Conservation (phyloP, 1,140 invertebrate species). For the Pachyrhynchus sulphureomaculatus region DNA sequence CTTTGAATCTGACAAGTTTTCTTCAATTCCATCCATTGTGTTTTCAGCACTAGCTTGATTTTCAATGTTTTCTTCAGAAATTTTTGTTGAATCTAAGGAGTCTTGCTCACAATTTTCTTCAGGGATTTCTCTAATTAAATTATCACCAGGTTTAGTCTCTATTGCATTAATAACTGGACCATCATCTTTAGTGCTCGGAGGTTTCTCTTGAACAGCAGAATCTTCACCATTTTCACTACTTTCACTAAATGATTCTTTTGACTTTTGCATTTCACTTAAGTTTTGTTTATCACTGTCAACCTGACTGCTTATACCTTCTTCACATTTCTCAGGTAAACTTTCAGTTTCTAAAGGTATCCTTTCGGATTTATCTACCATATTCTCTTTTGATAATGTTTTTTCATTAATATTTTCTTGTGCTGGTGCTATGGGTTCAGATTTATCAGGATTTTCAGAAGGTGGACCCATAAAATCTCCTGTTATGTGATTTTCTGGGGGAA, state of each 20-base stretch:
- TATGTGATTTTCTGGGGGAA: slow-evolving; percentile 41
- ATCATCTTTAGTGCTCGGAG: not conserved
- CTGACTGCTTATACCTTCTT: not conserved
- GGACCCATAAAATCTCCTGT: slow-evolving; percentile 36
- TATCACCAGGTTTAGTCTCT: not conserved
- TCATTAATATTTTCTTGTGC: not conserved
- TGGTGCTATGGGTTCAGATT: not conserved
- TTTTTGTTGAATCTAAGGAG: slow-evolving; percentile 5
- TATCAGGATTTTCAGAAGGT: not conserved
- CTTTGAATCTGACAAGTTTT: not conserved
- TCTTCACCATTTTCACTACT: slow-evolving; percentile 21
- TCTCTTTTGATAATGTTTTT: not conserved
- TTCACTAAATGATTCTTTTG: slow-evolving; percentile 14
- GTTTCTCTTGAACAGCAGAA: not conserved
- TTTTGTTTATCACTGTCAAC: slow-evolving; percentile 8
- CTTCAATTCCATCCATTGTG: slow-evolving; percentile 3
- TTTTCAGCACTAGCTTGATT: not conserved
- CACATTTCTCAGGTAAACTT: not conserved
- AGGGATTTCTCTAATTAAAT: not conserved
- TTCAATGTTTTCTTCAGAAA: not conserved
- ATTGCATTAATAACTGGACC: not conserved
- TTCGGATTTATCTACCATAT: not conserved
- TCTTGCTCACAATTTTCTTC: slow-evolving; percentile 4
- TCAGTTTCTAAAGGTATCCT: not conserved
- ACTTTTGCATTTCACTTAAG: not conserved